Conservation (phyloP, 2,797 vertebrate genomes). For the Lacerta bilineata region DNA sequence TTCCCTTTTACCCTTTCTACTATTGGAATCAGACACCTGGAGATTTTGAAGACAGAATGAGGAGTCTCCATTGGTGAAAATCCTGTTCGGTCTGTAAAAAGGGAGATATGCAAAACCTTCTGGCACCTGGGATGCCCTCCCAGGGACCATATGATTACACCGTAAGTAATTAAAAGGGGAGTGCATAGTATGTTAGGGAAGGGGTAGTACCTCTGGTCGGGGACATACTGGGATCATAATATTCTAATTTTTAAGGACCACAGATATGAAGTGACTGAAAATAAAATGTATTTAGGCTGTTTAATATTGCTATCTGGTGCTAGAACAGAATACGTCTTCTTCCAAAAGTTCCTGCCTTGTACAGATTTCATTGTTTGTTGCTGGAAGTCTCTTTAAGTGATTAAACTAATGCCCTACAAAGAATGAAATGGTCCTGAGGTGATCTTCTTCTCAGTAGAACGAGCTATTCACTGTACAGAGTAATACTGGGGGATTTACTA, state of each 20-base stretch:
- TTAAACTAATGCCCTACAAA: conserved; percentile 76
- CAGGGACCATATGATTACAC: too few species aligned
- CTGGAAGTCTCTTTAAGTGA: conserved; percentile 74
- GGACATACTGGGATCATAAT: too few species aligned
- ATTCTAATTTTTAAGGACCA: neutral
- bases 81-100: too few species aligned
- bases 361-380: conserved; percentile 70
- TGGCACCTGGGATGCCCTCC: too few species aligned
- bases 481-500: conserved; percentile 71
- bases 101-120: too few species aligned
- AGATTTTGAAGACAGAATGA: too few species aligned
- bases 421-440: conserved; percentile 64
- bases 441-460: conserved; percentile 56
- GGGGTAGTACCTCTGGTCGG: too few species aligned
- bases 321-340: conserved; percentile 70
- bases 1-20: too few species aligned
- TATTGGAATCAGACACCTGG: too few species aligned
- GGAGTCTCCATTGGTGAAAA: too few species aligned
- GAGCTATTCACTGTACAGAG: conserved; percentile 64
- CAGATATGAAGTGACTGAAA: conserved; percentile 50
- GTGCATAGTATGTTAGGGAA: too few species aligned
- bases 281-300: conserved; percentile 63
- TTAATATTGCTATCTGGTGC: conserved; percentile 67
- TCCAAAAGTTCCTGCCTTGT: conserved; percentile 69
- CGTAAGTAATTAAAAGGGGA: too few species aligned